Evolutionary conservation across 2,888 invertebrate genomes (phyloP).

Genomic region (Lasius fuliginosus): DNA sequence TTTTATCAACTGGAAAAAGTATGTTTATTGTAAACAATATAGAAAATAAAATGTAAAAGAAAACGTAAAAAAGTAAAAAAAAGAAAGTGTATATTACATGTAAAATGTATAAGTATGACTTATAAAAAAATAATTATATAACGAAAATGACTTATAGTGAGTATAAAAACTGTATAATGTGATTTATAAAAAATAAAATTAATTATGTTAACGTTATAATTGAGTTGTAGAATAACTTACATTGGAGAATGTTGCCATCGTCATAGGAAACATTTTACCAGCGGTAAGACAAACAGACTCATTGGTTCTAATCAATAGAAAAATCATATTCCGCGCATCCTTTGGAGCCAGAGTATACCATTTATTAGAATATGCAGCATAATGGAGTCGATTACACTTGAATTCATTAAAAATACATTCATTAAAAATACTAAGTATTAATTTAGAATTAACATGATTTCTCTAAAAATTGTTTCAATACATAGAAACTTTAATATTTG

Average conservation of each 20-base stretch:
- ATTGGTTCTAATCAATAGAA: conserved; percentile 11
- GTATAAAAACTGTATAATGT: too few relatives aligned
- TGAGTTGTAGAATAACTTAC: conserved; percentile 8
- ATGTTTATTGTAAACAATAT: background rate
- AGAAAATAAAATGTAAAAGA: background rate
- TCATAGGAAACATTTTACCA: conserved; percentile 41
- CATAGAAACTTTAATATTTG: conserved; percentile 9
- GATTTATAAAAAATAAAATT: background rate
- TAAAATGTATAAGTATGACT: background rate
- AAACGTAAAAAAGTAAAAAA: background rate
- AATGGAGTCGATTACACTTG: conserved; percentile 19
- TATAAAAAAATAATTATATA: background rate
- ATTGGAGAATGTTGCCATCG: conserved; percentile 44
- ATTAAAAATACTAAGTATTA: background rate
- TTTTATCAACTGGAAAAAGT: conserved; percentile 34
- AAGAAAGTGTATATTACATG: background rate
- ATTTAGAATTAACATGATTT: too few relatives aligned
- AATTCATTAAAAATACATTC: background rate
- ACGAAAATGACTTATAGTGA: background rate
- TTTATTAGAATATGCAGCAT: conserved; percentile 26
- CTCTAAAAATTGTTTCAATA: too few relatives aligned
- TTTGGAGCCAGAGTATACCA: conserved; percentile 21
- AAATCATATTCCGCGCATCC: background rate
- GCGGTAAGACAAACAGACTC: conserved; percentile 21
- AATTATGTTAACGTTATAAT: background rate